Evolutionary conservation across 2,888 invertebrate genomes (phyloP).

Genomic region (Crioceris asparagi): DNA sequence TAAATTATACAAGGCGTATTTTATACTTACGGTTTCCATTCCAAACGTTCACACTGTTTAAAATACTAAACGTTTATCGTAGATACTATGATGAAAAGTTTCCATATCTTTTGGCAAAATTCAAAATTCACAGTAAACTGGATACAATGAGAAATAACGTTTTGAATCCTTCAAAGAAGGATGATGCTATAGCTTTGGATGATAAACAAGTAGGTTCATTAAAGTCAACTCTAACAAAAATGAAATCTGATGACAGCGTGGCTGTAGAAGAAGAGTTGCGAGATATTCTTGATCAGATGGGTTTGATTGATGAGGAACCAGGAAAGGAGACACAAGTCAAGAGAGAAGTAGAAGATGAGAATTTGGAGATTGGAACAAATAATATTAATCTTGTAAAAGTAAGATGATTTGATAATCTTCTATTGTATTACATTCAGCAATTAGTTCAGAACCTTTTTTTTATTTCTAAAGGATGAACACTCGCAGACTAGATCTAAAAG

Average conservation of each 20-base stretch:
- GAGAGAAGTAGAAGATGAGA: slow-evolving; percentile 19
- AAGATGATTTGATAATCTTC: no score
- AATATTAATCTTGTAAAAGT: slow-evolving; percentile 20
- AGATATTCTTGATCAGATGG: slow-evolving; percentile 26
- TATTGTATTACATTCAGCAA: no score
- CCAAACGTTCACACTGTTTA: no score
- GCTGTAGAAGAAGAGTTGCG: slow-evolving; percentile 23
- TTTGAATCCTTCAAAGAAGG: neutral
- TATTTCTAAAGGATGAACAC: no score
- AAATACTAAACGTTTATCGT: no score
- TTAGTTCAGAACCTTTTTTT: no score
- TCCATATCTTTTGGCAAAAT: slow-evolving; percentile 27
- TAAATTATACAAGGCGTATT: no score
- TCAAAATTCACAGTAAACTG: slow-evolving; percentile 25
- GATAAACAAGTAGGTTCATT: slow-evolving; percentile 9
- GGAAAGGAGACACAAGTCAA: slow-evolving; percentile 16
- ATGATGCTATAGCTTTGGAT: neutral
- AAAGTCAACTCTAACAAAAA: slow-evolving; percentile 9
- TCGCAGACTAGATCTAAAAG: no score
- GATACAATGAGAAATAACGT: slow-evolving; percentile 11
- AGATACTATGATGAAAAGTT: no score
- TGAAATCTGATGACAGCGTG: slow-evolving; percentile 14
- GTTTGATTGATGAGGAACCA: slow-evolving; percentile 23
- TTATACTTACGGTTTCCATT: no score
- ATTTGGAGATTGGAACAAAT: slow-evolving; percentile 21